These are phyloP conservation scores for Lichenostomus cassidix DNA, from an alignment of 2,113 vertebrate species.

Conservation along the genomic window DNA sequence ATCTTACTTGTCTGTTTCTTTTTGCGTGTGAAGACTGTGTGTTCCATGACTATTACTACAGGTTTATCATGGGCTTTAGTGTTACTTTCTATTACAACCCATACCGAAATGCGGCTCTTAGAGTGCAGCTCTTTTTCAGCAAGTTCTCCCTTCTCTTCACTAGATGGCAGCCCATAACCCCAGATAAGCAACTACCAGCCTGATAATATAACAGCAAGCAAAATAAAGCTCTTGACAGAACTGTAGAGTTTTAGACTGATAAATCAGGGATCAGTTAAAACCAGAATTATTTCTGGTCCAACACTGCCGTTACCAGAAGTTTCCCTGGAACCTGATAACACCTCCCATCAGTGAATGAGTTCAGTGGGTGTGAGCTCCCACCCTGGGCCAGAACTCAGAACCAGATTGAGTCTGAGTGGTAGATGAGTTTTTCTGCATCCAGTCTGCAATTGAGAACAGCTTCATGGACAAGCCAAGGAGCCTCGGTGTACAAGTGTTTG, in stretches of 20 bases:
- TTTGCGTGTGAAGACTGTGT: background rate
- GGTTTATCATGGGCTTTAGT: background rate
- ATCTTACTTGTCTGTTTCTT: background rate
- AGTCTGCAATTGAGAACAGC: background rate
- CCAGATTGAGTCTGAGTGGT: background rate
- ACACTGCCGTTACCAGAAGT: background rate
- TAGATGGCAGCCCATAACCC: slow-evolving; percentile 35
- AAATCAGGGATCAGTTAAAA: background rate
- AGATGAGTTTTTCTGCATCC: background rate
- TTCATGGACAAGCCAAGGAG: background rate
- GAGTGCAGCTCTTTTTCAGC: background rate
- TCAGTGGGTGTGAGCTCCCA: background rate
- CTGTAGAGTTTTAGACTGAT: background rate
- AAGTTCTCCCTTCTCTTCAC: background rate
- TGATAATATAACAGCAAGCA: background rate
- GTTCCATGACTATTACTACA: background rate
- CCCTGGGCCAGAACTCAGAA: background rate
- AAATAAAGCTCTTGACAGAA: background rate
- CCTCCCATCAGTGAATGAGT: background rate
- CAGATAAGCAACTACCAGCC: background rate
- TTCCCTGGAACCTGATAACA: background rate
- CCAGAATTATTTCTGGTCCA: background rate
- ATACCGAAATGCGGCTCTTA: fast-evolving
- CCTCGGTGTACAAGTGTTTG: background rate
- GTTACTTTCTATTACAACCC: background rate